These are phyloP conservation scores for Falco cherrug DNA, from an alignment of 2,797 vertebrate species.

Conservation along the genomic window DNA sequence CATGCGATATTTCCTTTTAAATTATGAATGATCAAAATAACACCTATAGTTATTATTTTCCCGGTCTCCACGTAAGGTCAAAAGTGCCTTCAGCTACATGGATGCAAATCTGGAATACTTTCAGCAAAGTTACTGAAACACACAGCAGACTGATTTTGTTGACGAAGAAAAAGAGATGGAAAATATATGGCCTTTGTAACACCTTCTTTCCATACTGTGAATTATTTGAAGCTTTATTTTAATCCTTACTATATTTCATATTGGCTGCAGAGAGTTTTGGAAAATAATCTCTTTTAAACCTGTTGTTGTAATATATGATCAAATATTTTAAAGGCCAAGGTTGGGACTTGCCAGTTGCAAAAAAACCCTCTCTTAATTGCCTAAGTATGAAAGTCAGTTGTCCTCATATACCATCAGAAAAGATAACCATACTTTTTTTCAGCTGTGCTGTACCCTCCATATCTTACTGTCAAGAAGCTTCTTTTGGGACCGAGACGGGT, in stretches of 20 bases:
- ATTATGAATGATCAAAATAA: constrained; percentile 64
- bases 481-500: constrained; percentile 66
- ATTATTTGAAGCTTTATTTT: constrained; percentile 16
- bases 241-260: neutral
- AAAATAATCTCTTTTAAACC: neutral
- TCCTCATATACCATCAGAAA: constrained; percentile 41
- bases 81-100: constrained; percentile 13
- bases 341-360: neutral
- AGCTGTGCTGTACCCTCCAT: neutral
- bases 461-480: constrained; percentile 65
- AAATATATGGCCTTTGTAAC: constrained; percentile 4
- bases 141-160: neutral
- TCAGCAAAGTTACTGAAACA: constrained; percentile 8
- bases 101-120: constrained; percentile 34
- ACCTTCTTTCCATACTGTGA: constrained; percentile 5
- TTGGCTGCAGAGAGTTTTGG: neutral
- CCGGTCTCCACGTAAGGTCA: constrained; percentile 51
- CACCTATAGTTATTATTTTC: constrained; percentile 58
- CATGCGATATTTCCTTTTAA: constrained; percentile 60
- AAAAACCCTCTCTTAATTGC: neutral
- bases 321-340: neutral
- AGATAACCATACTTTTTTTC: constrained; percentile 38
- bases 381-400: neutral
- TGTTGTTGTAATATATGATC: neutral
- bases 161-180: constrained; percentile 7